phyloP scores from a whole-genome alignment of 2,797 vertebrate genomes.

The Cuniculus paca region DNA sequence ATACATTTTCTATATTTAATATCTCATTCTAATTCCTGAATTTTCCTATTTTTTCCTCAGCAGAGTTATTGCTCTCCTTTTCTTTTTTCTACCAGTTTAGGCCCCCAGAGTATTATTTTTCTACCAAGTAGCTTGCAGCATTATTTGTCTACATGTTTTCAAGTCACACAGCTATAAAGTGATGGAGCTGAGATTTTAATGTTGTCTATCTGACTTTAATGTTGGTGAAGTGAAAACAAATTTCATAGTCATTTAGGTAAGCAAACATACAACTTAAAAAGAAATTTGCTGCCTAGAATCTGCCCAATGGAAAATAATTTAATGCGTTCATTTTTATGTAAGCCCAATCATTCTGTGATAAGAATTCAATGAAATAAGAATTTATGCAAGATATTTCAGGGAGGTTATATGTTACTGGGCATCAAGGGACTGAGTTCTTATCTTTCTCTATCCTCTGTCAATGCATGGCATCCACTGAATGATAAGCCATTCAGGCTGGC shows the following conservation, averaged over 20 bases:
- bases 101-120: not conserved
- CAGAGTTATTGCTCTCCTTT: not conserved
- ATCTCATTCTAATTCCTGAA: slow-evolving; percentile 2
- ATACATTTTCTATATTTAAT: slow-evolving; percentile 1
- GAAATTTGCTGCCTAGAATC: not conserved
- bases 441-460: not conserved
- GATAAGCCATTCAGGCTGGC: not conserved
- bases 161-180: not conserved
- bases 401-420: not conserved
- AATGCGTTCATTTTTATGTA: not conserved
- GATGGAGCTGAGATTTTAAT: not conserved
- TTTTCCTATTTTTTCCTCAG: not conserved
- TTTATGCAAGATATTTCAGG: not conserved
- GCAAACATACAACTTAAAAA: not conserved
- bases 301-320: not conserved
- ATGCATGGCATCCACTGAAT: not conserved
- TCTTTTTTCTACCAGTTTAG: not conserved
- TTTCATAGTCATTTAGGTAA: not conserved
- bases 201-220: not conserved
- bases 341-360: not conserved
- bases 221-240: slow-evolving; percentile 29
- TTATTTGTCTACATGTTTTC: slow-evolving; percentile 10
- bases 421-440: not conserved
- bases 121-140: not conserved
- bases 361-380: slow-evolving; percentile 41